Evolutionary conservation across 2,113 vertebrate species (phyloP), one percentile per base, ranked within the genome.

Genomic region (Tenrec ecaudatus): DNA sequence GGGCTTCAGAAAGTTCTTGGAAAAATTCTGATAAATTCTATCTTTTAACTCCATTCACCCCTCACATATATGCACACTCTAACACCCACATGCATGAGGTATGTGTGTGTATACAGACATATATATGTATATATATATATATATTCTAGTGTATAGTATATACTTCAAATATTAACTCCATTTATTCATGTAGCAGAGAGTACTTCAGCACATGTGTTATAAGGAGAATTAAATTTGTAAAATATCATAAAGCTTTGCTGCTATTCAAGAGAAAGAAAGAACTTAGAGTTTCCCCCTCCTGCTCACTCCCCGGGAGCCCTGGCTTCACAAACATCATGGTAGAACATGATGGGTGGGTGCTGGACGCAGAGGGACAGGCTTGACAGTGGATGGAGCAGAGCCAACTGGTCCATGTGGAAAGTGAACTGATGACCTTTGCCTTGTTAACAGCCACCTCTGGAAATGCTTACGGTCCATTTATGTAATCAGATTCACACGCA

Each of bases 381-480:
- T 43, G 90, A 84, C 66, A 36, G 14, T 17, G 31, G 64, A 53
- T 84, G 75, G 68, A 71, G 14, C 33, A 60, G 38, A 95, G 93
- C 85, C 89, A 78, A 82, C n/a, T 33, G 85, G 80, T 23, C 82
- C 90, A 23, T 10, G 71, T 81, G 86, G 83, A 81, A 60, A 64
- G n/a, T 81, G 88, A 64, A 80, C 86, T 93, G 20, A 5, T 73
- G 92, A 95, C 93, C 94, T 95, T 83, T 92, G 90, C 69, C 95
- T 95, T 47, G 53, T 80, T 95, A 95, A 92, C 77, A 82, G 86
- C 93, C 92, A 64, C 76, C 86, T 69, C 88, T 92, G 82, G 90
- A 95, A 93, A 95, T 93, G 92, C 95, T 96, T 95, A 88, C 43
- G 69, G 77, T 75, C 92, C 88, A 27, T 78, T 90, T 73, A 62